Conservation (phyloP, 1,140 invertebrate species). For the Platyscapa corneri region DNA sequence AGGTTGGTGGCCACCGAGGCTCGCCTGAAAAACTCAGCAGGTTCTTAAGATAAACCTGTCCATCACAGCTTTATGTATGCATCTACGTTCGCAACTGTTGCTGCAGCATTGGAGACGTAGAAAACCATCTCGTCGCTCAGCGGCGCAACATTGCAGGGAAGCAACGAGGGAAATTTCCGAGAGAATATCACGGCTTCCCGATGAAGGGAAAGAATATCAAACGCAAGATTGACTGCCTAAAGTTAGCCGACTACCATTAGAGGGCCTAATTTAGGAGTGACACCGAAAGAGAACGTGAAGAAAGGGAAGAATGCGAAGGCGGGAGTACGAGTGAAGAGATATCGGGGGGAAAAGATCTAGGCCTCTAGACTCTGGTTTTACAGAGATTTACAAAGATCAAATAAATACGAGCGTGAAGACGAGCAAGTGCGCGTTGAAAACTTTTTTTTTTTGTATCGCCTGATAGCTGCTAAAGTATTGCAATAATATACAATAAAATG, state of each 20-base stretch:
- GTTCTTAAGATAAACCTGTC: neutral
- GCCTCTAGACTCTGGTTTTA: too few species aligned
- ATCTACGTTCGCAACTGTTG: neutral
- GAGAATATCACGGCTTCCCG: neutral
- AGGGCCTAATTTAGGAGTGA: neutral
- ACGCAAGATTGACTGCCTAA: neutral
- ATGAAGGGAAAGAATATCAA: neutral
- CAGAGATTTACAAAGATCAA: too few species aligned
- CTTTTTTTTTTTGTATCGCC: too few species aligned
- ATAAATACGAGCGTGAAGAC: too few species aligned
- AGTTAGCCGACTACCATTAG: neutral
- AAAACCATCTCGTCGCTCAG: neutral
- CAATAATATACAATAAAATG: too few species aligned
- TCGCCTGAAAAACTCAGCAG: neutral
- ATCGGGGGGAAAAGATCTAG: neutral
- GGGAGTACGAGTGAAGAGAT: neutral
- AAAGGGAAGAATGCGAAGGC: neutral
- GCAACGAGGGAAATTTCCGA: neutral
- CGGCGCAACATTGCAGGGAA: neutral
- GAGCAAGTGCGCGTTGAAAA: too few species aligned
- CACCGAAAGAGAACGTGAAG: neutral
- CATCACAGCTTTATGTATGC: neutral
- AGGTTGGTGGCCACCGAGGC: neutral
- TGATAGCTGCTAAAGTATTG: too few species aligned
- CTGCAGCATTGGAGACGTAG: neutral